Percentiles rank a stretch among this genome's conserved stretches.
Evolutionary conservation across 2,113 vertebrate species (phyloP).

Genomic region (Corythoichthys haematopterus): DNA sequence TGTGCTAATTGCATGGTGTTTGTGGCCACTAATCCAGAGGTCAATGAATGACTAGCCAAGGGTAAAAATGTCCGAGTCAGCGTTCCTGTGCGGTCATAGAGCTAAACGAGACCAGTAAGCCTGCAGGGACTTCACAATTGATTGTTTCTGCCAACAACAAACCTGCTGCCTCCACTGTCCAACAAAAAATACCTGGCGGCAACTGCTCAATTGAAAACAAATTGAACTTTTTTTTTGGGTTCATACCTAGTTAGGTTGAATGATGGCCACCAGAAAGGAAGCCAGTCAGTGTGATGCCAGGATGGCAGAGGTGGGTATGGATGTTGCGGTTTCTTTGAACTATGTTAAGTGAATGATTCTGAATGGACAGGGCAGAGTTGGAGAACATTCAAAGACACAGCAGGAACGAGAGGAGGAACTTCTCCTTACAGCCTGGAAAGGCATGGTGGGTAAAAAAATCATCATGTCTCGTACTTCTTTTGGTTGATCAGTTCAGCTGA

Average conservation of each 20-base stretch:
- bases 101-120: slow-evolving; percentile 36
- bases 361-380: slow-evolving; percentile 57
- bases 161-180: slow-evolving; percentile 26
- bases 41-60: slow-evolving; percentile 11
- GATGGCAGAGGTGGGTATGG: slow-evolving; percentile 66
- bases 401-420: slow-evolving; percentile 73
- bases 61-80: slow-evolving; percentile 53
- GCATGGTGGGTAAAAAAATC: slow-evolving; percentile 67
- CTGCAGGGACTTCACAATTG: slow-evolving; percentile 46
- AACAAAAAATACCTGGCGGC: slow-evolving; percentile 8
- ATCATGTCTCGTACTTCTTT: background rate
- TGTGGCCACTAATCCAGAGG: slow-evolving; percentile 33
- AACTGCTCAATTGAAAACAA: slow-evolving; percentile 15
- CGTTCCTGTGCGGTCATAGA: slow-evolving; percentile 13
- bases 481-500: background rate
- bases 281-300: slow-evolving; percentile 62
- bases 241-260: slow-evolving; percentile 3
- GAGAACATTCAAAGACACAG: slow-evolving; percentile 60
- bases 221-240: background rate
- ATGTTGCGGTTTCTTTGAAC: background rate
- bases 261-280: slow-evolving; percentile 70
- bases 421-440: slow-evolving; percentile 79
- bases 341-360: background rate
- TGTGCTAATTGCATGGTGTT: slow-evolving; percentile 15
- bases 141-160: slow-evolving; percentile 44